Evolutionary conservation across 2,797 vertebrate species (phyloP), one percentile per base, ranked within the genome.

Genomic region (Adelosebastes latens): DNA sequence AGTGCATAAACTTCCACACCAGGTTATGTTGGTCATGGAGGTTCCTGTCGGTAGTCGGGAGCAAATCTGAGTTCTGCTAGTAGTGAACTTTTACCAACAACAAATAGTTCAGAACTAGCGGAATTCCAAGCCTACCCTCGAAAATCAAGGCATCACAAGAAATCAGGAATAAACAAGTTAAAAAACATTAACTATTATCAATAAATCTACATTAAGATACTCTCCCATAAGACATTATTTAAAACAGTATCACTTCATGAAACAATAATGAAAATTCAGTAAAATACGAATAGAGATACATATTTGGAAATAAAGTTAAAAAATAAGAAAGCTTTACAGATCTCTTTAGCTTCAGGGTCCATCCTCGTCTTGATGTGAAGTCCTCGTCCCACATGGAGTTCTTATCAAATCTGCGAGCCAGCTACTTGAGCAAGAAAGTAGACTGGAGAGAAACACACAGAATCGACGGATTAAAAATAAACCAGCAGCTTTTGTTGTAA

Each of bases 31-130:
- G 72, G 42, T 77, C 56, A 61, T 29, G 60, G 69, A 80, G 65
- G 32, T 67, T 89, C 85, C 69, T 61, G 89, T 70, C 59, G 93
- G 72, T 56, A 92, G 89, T 90, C 86, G 84, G 93, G 93, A 92
- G 90, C 94, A 93, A 94, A 94, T 95, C 94, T 75, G 94, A 96
- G 95, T 96, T 96, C 96, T 96, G 95, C 95, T 95, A 95, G 95
- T 96, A 96, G 95, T 96, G 96, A 96, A 96, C 95, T 96, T 95
- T 96, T 94, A 85, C 84, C 89, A 92, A 94, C 81, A 82, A 88
- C 4, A 81, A 95, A 94, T 95, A 95, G 95, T 95, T 95, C 95
- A 96, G 94, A 96, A 96, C 95, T 96, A 96, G 96, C 93, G 94
- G 96, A 96, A 96, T 96, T 96, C 96, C 95, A 94, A 92, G 94